Percentiles rank a stretch among this genome's conserved stretches.
These are phyloP conservation scores for Syrista parreyssii DNA, from an alignment of 2,888 invertebrate genomes.

Conservation along the genomic window DNA sequence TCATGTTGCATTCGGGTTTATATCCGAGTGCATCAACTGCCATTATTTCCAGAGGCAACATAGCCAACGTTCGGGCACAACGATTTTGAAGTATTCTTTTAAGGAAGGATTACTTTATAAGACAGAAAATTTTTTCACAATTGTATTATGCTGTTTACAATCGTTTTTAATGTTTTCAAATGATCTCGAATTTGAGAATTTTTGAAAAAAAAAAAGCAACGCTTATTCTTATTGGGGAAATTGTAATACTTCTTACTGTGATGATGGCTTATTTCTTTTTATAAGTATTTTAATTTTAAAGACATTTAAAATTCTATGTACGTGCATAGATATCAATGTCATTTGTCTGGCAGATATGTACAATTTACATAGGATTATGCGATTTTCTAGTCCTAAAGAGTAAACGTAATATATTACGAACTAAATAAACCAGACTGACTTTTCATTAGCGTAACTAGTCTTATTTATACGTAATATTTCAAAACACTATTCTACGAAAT, in stretches of 20 bases:
- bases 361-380: background rate
- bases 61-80: background rate
- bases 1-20: slow-evolving; percentile 45
- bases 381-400: background rate
- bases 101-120: background rate
- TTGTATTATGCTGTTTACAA: background rate
- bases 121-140: background rate
- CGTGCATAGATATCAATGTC: background rate
- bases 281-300: background rate
- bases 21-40: slow-evolving; percentile 30
- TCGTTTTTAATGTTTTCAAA: too few relatives aligned
- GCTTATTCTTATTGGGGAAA: background rate
- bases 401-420: background rate
- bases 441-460: background rate
- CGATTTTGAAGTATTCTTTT: background rate
- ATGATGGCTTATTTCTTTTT: background rate
- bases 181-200: background rate
- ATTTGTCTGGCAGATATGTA: background rate
- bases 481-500: background rate
- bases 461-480: background rate
- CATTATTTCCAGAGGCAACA: background rate
- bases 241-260: background rate
- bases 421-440: background rate
- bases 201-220: background rate
- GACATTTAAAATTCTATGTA: background rate